phyloP scores from a whole-genome alignment of 2,888 invertebrate genomes.

The Lissonota sp. region DNA sequence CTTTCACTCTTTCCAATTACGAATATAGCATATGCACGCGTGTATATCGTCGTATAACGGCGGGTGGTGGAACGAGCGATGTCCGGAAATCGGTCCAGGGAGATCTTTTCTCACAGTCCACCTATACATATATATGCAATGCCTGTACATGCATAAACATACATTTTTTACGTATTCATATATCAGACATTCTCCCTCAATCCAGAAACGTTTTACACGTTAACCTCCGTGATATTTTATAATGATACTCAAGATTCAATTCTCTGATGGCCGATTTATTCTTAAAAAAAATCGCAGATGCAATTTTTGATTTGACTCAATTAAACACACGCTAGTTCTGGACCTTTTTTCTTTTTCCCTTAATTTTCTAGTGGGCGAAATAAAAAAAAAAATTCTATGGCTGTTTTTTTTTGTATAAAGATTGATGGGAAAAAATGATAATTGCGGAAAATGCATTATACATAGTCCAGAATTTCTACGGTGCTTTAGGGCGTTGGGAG shows the following conservation, averaged over 20 bases:
- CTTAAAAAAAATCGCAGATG: no score
- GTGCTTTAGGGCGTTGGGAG: conserved; percentile 19
- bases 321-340: no score
- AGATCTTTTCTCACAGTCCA: conserved; percentile 67
- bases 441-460: background rate
- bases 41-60: conserved; percentile 22
- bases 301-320: no score
- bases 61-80: conserved; percentile 51
- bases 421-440: background rate
- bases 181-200: no score
- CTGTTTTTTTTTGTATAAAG: no score
- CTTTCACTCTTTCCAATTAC: conserved; percentile 80
- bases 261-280: no score
- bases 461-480: conserved; percentile 13
- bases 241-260: no score
- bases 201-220: no score
- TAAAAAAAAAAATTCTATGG: no score
- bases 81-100: conserved; percentile 58
- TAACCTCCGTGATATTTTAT: no score
- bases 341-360: no score
- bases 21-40: conserved; percentile 64
- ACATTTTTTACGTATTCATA: background rate
- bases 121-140: conserved; percentile 11
- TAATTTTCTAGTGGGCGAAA: no score
- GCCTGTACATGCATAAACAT: background rate